Percentiles rank a stretch among this genome's conserved stretches.
Conservation (phyloP, 2,888 invertebrate species). For the Pseudococcus jackbeardsleyi region DNA sequence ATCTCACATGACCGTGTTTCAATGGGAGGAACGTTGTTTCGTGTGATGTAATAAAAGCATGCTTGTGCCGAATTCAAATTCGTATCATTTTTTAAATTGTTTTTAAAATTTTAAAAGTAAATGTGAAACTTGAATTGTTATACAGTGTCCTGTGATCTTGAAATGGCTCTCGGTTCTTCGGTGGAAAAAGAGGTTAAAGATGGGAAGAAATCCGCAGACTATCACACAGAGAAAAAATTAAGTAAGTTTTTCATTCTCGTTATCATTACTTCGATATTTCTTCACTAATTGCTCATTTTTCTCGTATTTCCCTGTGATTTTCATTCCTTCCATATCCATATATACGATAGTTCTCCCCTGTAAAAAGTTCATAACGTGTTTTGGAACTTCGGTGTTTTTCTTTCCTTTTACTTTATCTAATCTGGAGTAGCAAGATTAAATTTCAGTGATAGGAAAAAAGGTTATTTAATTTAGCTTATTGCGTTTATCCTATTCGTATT, state of each 20-base stretch:
- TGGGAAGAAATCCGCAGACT: slow-evolving; percentile 39
- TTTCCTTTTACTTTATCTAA: slow-evolving; percentile 12
- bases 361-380: neutral
- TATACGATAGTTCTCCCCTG: neutral
- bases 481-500: neutral
- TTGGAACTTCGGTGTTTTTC: slow-evolving; percentile 10
- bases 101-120: slow-evolving; percentile 30
- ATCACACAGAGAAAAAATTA: slow-evolving; percentile 34
- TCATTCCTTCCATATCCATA: neutral
- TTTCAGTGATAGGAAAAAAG: slow-evolving; percentile 28
- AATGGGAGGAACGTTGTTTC: slow-evolving; percentile 36
- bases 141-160: slow-evolving; percentile 22
- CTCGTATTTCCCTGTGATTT: neutral
- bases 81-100: slow-evolving; percentile 9
- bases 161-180: slow-evolving; percentile 60
- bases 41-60: slow-evolving; percentile 63
- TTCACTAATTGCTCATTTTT: neutral
- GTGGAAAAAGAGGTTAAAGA: slow-evolving; percentile 29
- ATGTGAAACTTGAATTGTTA: slow-evolving; percentile 12
- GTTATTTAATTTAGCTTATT: neutral
- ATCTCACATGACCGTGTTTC: slow-evolving; percentile 44
- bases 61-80: slow-evolving; percentile 51
- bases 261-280: neutral
- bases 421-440: slow-evolving; percentile 28
- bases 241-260: slow-evolving; percentile 42